Percentiles rank a stretch among this genome's conserved stretches.
These are phyloP conservation scores for Xiphophorus couchianus DNA, from an alignment of 2,113 vertebrate species.

Conservation along the genomic window DNA sequence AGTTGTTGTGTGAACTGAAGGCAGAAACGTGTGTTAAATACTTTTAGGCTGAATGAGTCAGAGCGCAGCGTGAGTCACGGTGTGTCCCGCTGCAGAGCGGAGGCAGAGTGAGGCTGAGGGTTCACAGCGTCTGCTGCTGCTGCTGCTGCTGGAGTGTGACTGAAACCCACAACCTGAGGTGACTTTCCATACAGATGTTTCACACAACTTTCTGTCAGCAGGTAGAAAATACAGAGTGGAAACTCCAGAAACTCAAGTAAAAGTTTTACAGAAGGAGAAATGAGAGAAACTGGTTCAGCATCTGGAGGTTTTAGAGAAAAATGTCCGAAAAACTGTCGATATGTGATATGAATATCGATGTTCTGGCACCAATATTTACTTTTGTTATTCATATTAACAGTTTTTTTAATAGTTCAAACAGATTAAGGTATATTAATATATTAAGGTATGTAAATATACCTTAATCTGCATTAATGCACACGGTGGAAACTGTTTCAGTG, in stretches of 20 bases:
- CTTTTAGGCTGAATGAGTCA: constrained; percentile 14
- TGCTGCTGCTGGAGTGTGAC: background rate
- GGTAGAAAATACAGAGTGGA: background rate
- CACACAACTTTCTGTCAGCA: background rate
- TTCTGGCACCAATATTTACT: too few species aligned
- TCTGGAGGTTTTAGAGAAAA: background rate
- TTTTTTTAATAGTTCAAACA: too few species aligned
- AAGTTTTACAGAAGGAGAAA: fast-evolving
- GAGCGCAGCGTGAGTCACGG: constrained; percentile 37
- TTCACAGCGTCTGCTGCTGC: background rate
- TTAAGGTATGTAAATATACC: too few species aligned
- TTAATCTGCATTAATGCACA: too few species aligned
- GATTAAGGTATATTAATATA: too few species aligned
- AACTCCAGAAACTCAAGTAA: background rate
- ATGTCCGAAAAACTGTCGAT: too few species aligned
- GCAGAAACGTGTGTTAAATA: constrained; percentile 21
- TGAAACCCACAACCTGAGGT: background rate
- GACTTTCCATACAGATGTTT: background rate
- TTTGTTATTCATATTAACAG: too few species aligned
- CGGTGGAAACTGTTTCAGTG: too few species aligned
- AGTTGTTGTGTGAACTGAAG: background rate
- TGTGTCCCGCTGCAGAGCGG: constrained; percentile 31
- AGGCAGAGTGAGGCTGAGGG: too few species aligned
- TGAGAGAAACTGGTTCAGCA: background rate
- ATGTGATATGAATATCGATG: too few species aligned